Evolutionary conservation across 1,140 invertebrate genomes (phyloP).

Genomic region (Sarcophaga bullata): DNA sequence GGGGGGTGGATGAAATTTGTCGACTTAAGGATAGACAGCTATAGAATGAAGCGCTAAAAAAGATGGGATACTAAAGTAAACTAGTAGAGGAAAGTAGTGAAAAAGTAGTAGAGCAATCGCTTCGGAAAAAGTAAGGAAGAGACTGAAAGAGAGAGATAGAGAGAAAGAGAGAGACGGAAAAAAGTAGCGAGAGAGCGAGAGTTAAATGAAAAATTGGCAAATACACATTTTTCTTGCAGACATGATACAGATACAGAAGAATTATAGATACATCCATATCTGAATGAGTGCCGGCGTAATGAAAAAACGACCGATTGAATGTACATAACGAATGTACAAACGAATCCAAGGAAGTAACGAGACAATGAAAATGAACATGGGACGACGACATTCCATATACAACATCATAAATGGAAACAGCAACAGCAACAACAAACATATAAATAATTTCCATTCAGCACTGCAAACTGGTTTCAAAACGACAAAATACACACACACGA

Average conservation of each 20-base stretch:
- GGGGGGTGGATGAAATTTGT: not conserved
- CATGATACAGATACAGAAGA: not conserved
- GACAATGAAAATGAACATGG: not conserved
- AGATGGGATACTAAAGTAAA: no score
- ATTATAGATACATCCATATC: not conserved
- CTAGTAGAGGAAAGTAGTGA: no score
- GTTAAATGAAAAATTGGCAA: not conserved
- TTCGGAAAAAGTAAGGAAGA: no score
- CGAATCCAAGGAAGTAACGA: not conserved
- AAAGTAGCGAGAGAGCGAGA: not conserved
- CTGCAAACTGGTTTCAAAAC: constrained; percentile 61
- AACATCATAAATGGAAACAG: not conserved
- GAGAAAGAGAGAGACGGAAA: not conserved
- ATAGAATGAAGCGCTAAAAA: not conserved
- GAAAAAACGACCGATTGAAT: not conserved
- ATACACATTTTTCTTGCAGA: constrained; percentile 13
- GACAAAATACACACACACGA: constrained; percentile 49
- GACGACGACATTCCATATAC: constrained; percentile 11
- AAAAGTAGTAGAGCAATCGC: no score
- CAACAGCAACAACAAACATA: not conserved
- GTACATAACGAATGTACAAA: not conserved
- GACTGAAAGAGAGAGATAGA: not conserved
- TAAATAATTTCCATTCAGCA: constrained; percentile 62
- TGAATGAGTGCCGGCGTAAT: constrained; percentile 2
- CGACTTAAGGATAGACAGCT: not conserved